These are phyloP conservation scores for Lamellibrachia luymesi DNA, from an alignment of 1,140 invertebrate genomes.

Conservation along the genomic window DNA sequence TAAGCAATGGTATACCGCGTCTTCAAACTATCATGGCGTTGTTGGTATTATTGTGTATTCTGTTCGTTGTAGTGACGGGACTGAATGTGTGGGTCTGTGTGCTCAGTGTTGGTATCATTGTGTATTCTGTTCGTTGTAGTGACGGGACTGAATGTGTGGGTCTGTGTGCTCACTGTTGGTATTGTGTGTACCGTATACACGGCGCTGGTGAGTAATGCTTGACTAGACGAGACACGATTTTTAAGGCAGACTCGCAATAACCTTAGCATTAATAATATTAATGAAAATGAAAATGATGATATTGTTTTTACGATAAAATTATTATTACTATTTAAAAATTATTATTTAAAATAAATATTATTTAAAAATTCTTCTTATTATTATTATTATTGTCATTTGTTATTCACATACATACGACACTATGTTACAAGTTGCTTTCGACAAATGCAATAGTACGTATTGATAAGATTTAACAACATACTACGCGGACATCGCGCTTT, in stretches of 20 bases:
- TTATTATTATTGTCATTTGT: too few relatives aligned
- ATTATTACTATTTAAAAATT: too few relatives aligned
- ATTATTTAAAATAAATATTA: too few relatives aligned
- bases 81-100: constrained; percentile 74
- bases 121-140: constrained; percentile 61
- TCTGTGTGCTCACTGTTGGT: constrained; percentile 79
- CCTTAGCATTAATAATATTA: neutral
- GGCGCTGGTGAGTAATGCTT: constrained; percentile 67
- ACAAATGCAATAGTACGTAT: too few relatives aligned
- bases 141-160: constrained; percentile 71
- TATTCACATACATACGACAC: too few relatives aligned
- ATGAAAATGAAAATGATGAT: neutral
- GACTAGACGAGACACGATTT: too few relatives aligned
- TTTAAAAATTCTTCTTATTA: too few relatives aligned
- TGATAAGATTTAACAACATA: too few relatives aligned
- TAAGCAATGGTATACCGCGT: too few relatives aligned
- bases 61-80: constrained; percentile 69
- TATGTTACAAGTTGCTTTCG: too few relatives aligned
- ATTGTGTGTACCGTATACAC: constrained; percentile 83
- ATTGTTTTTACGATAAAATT: neutral
- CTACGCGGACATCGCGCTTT: too few relatives aligned
- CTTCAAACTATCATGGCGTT: too few relatives aligned
- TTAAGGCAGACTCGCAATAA: neutral
- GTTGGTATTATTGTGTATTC: neutral
- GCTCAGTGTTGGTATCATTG: constrained; percentile 51